Conservation (phyloP, 2,113 vertebrate species). For the Eurypyga helias region DNA sequence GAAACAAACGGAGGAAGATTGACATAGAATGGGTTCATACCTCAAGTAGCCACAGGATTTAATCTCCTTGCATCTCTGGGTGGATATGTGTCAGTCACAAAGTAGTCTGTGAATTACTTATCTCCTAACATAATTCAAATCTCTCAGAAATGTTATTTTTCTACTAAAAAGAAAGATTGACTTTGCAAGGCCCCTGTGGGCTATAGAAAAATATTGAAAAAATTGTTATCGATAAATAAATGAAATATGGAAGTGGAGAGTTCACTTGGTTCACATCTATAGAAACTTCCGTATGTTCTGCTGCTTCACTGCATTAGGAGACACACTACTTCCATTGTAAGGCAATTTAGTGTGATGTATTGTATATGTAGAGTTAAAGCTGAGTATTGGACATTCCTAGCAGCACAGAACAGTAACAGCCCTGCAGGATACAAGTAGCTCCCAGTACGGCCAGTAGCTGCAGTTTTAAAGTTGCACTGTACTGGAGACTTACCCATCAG, state of each 20-base stretch:
- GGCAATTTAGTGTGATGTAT: neutral
- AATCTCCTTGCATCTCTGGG: neutral
- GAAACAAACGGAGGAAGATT: conserved; percentile 32
- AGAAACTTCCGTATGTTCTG: neutral
- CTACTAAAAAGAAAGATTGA: conserved; percentile 46
- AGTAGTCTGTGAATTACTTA: conserved; percentile 22
- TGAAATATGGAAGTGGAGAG: neutral
- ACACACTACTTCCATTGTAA: neutral
- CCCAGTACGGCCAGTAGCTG: neutral
- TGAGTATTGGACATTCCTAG: neutral
- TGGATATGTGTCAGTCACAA: conserved; percentile 22
- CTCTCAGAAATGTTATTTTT: conserved; percentile 45
- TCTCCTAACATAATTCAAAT: conserved; percentile 49
- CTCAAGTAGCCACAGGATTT: conserved; percentile 5
- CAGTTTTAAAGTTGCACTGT: neutral
- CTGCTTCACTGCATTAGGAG: neutral
- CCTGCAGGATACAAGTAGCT: neutral
- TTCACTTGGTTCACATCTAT: neutral
- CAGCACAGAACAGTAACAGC: neutral
- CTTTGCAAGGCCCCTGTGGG: neutral
- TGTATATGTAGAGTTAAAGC: neutral
- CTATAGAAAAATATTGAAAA: neutral
- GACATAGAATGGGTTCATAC: neutral
- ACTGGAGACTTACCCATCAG: neutral
- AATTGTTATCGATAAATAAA: neutral